phyloP scores from a whole-genome alignment of 1,140 invertebrate species.

The Halictus rubicundus region DNA sequence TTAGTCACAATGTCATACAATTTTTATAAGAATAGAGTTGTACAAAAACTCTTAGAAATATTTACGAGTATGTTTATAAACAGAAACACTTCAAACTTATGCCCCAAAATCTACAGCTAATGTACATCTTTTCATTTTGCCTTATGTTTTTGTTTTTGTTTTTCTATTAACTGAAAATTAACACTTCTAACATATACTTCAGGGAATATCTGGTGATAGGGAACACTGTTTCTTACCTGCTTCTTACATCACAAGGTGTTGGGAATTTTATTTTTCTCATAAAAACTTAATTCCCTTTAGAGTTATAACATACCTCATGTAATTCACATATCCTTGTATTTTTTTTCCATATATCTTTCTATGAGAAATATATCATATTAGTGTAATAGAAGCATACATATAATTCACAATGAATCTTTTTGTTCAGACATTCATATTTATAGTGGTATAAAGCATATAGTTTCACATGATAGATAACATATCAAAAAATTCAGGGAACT shows the following conservation, averaged over 20 bases:
- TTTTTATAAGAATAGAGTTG: constrained; percentile 9
- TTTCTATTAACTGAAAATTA: constrained; percentile 51
- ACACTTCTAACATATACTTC: constrained; percentile 65
- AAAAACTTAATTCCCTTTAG: constrained; percentile 19
- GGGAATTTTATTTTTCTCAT: constrained; percentile 26
- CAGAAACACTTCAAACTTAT: constrained; percentile 29
- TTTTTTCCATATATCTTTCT: constrained; percentile 2
- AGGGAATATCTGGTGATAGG: constrained; percentile 76
- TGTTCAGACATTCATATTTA: neutral
- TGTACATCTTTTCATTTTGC: constrained; percentile 47
- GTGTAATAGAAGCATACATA: neutral
- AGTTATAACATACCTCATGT: constrained; percentile 2
- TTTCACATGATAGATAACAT: constrained; percentile 13
- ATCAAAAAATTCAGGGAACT: constrained; percentile 14
- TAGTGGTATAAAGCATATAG: constrained; percentile 7
- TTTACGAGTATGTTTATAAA: constrained; percentile 46
- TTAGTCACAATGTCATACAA: neutral
- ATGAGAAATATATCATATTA: constrained; percentile 6
- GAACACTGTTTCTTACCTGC: constrained; percentile 38
- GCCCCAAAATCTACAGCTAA: constrained; percentile 59
- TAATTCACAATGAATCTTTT: neutral
- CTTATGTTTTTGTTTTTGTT: constrained; percentile 38
- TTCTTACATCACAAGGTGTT: constrained; percentile 34
- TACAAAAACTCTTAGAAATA: neutral
- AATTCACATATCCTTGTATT: constrained; percentile 14